Conservation (phyloP, 2,113 vertebrate species). For the Gymnorhina tibicen region DNA sequence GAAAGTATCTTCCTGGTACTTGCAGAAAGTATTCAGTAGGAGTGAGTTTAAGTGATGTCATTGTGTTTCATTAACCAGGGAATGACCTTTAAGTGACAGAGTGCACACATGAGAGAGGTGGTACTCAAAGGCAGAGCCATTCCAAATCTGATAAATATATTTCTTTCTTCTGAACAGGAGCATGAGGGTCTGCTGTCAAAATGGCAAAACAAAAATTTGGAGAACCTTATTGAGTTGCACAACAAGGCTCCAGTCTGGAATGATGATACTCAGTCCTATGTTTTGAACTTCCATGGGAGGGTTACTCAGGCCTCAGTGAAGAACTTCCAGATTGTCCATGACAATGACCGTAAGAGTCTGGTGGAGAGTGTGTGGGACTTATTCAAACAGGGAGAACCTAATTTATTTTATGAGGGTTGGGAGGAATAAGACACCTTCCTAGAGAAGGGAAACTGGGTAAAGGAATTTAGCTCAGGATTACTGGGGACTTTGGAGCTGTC, state of each 20-base stretch:
- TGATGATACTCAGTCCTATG: conserved; percentile 95
- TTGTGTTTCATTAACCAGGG: neutral
- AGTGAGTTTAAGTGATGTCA: neutral
- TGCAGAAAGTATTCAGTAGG: neutral
- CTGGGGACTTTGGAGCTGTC: neutral
- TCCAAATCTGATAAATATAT: neutral
- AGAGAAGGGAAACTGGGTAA: neutral
- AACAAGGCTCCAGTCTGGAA: conserved; percentile 98
- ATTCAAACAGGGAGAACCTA: neutral
- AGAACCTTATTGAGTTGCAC: conserved; percentile 93
- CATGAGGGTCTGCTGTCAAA: conserved; percentile 87
- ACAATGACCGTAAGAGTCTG: conserved; percentile 87
- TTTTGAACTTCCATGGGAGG: conserved; percentile 94
- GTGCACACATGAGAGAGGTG: neutral
- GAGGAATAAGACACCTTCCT: neutral
- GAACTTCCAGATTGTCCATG: conserved; percentile 98
- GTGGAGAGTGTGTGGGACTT: neutral
- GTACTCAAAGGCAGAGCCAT: neutral
- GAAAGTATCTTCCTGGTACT: neutral
- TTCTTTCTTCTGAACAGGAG: conserved; percentile 75
- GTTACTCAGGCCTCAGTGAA: conserved; percentile 97
- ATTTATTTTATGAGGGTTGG: neutral
- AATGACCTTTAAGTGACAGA: neutral
- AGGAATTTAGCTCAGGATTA: neutral
- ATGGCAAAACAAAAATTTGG: conserved; percentile 87